Percentiles rank a stretch among this genome's conserved stretches.
These are phyloP conservation scores for Pteria penguin DNA, from an alignment of 2,888 invertebrate species.

Conservation along the genomic window DNA sequence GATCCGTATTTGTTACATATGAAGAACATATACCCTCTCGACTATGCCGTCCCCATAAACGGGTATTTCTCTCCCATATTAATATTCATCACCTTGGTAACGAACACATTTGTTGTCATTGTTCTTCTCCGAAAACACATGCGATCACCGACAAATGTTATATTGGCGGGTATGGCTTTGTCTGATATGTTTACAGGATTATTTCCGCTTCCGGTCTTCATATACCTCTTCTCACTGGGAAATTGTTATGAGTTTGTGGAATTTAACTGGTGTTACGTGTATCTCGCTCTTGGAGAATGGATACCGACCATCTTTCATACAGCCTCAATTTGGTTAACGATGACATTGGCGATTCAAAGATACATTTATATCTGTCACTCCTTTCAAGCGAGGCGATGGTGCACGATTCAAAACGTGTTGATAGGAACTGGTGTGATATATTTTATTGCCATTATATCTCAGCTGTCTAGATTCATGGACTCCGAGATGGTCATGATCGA, in stretches of 20 bases:
- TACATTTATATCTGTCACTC: conserved; percentile 98
- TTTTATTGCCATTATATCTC: conserved; percentile 89
- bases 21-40: conserved; percentile 46
- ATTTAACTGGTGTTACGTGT: conserved; percentile 88
- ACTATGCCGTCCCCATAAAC: conserved; percentile 83
- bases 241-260: conserved; percentile 91
- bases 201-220: conserved; percentile 84
- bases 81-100: conserved; percentile 91
- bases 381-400: conserved; percentile 89
- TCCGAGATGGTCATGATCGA: conserved; percentile 83
- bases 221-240: conserved; percentile 94
- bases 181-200: conserved; percentile 93
- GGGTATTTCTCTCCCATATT: conserved; percentile 92
- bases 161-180: conserved; percentile 96
- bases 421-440: conserved; percentile 90
- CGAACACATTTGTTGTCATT: conserved; percentile 93
- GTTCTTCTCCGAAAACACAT: conserved; percentile 94
- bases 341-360: conserved; percentile 93
- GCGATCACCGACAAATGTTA: conserved; percentile 94
- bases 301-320: conserved; percentile 87
- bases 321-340: conserved; percentile 95
- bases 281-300: conserved; percentile 79
- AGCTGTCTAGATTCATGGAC: conserved; percentile 91
- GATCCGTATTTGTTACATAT: conserved; percentile 13
- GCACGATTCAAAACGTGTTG: conserved; percentile 84